Conservation (phyloP, 2,113 vertebrate species). For the Periophthalmus modestus region DNA sequence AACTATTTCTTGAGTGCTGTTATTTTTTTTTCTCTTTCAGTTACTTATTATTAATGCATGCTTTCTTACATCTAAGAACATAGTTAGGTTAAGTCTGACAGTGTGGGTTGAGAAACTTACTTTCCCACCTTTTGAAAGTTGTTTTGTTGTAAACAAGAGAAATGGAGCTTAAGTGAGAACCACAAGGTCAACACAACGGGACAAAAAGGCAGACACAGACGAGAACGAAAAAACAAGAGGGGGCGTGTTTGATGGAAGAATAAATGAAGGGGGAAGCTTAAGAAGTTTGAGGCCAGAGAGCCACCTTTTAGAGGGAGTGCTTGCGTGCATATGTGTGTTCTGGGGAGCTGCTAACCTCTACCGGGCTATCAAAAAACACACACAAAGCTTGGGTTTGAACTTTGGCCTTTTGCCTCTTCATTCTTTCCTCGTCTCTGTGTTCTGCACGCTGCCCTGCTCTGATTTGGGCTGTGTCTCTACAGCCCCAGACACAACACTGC, state of each 20-base stretch:
- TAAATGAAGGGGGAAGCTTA: slow-evolving; percentile 15
- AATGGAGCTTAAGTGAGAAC: neutral
- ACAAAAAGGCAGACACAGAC: neutral
- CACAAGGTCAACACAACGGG: neutral
- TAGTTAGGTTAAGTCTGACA: neutral
- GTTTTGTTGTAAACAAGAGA: neutral
- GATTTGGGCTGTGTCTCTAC: slow-evolving; percentile 12
- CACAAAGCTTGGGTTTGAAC: slow-evolving; percentile 1
- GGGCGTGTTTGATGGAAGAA: slow-evolving; percentile 18
- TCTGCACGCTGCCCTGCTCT: slow-evolving; percentile 3
- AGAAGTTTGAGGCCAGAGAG: slow-evolving; percentile 17
- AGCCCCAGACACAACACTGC: slow-evolving; percentile 19
- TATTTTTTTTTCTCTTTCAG: neutral
- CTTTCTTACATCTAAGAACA: neutral
- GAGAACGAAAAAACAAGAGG: neutral
- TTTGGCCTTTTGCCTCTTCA: slow-evolving; percentile 21
- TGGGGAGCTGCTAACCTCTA: slow-evolving; percentile 5
- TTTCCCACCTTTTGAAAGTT: slow-evolving; percentile 6
- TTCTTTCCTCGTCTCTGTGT: slow-evolving; percentile 13
- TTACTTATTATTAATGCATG: neutral
- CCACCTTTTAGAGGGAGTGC: slow-evolving; percentile 17
- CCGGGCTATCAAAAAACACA: slow-evolving; percentile 5
- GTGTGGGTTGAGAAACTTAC: neutral
- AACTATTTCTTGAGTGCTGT: too few species aligned
- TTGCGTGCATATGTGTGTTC: neutral